Evolutionary conservation across 2,113 vertebrate species (phyloP).

Genomic region (Arizona elegans): DNA sequence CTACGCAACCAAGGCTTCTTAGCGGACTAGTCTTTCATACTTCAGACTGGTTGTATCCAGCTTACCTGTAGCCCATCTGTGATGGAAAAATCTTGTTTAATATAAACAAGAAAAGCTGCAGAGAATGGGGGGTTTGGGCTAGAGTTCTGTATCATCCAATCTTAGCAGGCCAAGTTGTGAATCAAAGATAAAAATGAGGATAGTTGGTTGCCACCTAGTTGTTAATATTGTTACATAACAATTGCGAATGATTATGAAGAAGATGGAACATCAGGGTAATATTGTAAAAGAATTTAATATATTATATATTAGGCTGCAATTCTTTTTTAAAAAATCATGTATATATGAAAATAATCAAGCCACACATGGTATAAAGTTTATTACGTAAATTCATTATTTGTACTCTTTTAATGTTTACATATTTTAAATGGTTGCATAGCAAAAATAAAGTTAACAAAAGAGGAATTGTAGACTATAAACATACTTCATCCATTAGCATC

Average conservation of each 20-base stretch:
- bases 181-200: neutral
- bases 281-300: neutral
- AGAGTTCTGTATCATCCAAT: neutral
- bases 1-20: neutral
- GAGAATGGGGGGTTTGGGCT: neutral
- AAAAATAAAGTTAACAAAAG: neutral
- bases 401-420: conserved; percentile 4
- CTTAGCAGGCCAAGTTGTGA: neutral
- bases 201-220: neutral
- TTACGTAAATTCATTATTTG: neutral
- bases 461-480: neutral
- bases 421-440: neutral
- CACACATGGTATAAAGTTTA: neutral
- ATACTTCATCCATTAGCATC: neutral
- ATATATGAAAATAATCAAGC: neutral
- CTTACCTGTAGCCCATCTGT: neutral
- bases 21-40: neutral
- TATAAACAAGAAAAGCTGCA: conserved; percentile 6
- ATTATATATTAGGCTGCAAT: neutral
- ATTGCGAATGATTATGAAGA: neutral
- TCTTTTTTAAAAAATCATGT: neutral
- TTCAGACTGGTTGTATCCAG: conserved; percentile 8
- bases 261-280: neutral
- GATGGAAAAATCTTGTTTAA: conserved; percentile 1
- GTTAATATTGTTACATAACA: neutral